Conservation (phyloP, 2,797 vertebrate genomes). For the Betta splendens region DNA sequence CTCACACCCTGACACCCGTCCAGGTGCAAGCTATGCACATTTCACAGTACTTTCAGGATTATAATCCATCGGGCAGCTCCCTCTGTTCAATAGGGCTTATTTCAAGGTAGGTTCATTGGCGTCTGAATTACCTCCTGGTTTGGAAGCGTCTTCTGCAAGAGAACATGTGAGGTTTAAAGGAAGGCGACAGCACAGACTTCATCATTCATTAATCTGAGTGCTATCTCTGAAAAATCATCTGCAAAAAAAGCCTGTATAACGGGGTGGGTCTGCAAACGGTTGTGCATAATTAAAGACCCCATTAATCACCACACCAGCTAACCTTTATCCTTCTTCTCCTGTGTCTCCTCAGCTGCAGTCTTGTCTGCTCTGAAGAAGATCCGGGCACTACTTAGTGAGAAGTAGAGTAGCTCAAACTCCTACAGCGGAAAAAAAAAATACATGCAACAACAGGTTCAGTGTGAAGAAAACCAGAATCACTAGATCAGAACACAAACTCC, state of each 20-base stretch:
- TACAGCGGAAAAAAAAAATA: conserved; percentile 58
- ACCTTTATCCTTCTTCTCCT: conserved; percentile 94
- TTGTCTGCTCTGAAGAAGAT: conserved; percentile 99
- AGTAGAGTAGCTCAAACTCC: conserved; percentile 99
- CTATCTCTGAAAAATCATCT: conserved; percentile 5
- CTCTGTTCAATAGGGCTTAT: conserved; percentile 67
- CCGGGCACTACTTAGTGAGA: conserved; percentile 96
- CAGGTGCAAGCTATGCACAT: not conserved
- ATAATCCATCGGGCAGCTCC: not conserved
- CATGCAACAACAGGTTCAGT: not conserved
- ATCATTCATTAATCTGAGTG: conserved; percentile 4
- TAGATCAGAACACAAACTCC: not conserved
- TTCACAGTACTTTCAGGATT: not conserved
- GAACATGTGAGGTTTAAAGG: conserved; percentile 9
- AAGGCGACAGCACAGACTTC: conserved; percentile 1
- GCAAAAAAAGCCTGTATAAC: conserved; percentile 6
- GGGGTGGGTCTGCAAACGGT: not conserved
- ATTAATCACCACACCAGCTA: conserved; percentile 30
- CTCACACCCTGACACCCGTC: conserved; percentile 1
- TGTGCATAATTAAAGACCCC: conserved; percentile 46
- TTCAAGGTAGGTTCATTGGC: conserved; percentile 82
- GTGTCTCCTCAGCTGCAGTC: conserved; percentile 96
- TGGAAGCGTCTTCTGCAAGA: conserved; percentile 82
- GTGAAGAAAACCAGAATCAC: too few species aligned
- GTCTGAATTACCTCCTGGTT: conserved; percentile 76